Percentiles rank a stretch among this genome's conserved stretches.
These are phyloP conservation scores for Choloepus didactylus DNA, from an alignment of 2,797 vertebrate species.

Conservation along the genomic window DNA sequence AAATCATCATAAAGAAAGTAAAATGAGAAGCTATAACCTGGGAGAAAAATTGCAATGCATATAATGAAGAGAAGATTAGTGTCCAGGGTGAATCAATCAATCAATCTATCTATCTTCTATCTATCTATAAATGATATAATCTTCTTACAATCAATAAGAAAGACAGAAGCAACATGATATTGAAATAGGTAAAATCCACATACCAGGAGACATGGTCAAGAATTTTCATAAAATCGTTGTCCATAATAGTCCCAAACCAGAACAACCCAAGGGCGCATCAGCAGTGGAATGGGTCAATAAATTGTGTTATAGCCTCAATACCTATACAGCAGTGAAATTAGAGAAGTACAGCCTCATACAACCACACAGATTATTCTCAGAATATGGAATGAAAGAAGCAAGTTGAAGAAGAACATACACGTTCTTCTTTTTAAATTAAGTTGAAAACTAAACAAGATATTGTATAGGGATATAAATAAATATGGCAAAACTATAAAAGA, in stretches of 20 bases:
- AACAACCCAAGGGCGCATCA: neutral
- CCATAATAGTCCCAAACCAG: neutral
- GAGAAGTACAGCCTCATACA: neutral
- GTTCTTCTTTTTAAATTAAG: neutral
- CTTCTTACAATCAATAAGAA: neutral
- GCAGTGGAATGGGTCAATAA: neutral
- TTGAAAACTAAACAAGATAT: neutral
- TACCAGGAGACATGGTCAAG: neutral
- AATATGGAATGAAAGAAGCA: conserved; percentile 13
- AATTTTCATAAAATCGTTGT: neutral
- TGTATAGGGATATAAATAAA: neutral
- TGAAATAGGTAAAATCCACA: neutral
- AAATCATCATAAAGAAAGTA: neutral
- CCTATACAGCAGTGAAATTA: neutral
- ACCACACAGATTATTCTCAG: neutral
- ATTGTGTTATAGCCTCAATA: neutral
- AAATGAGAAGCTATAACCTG: conserved; percentile 28
- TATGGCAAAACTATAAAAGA: conserved; percentile 13
- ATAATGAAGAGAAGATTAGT: neutral
- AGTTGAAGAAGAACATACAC: neutral
- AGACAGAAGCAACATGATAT: neutral
- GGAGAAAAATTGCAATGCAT: conserved; percentile 2
- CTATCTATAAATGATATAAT: no score
- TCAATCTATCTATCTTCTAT: no score
- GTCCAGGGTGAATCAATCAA: neutral